Conservation (phyloP, 92 coral and sea anemone species). For the Desmophyllum pertusum region DNA sequence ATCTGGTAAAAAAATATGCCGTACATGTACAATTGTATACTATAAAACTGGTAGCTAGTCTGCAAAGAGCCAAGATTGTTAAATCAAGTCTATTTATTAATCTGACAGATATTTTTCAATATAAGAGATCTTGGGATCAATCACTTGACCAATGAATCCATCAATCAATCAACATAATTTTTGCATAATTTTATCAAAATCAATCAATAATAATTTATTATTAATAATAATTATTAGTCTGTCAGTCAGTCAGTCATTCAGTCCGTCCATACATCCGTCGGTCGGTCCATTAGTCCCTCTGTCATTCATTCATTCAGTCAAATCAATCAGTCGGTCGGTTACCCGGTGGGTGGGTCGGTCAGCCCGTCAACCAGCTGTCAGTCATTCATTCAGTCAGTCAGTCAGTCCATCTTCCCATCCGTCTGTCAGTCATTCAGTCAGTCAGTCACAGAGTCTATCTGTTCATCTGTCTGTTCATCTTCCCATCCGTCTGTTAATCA, state of each 20-base stretch:
- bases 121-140: too few relatives aligned
- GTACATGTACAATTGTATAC: background rate
- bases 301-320: background rate
- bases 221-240: background rate
- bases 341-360: background rate
- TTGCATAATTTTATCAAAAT: too few relatives aligned
- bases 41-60: background rate
- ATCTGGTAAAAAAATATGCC: slow-evolving; percentile 4
- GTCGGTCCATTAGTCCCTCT: background rate
- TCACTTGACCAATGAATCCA: too few relatives aligned
- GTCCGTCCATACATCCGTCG: background rate
- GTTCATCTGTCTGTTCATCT: too few relatives aligned
- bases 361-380: background rate
- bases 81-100: too few relatives aligned
- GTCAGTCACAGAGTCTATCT: background rate
- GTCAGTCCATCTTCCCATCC: too few relatives aligned
- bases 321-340: too few relatives aligned
- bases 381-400: background rate
- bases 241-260: background rate
- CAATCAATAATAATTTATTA: too few relatives aligned
- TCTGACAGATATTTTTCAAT: too few relatives aligned
- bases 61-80: background rate
- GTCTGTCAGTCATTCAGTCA: background rate
- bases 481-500: background rate
- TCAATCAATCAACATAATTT: too few relatives aligned